Percentiles rank a stretch among this genome's conserved stretches.
These are phyloP conservation scores for Megalopta genalis DNA, from an alignment of 1,140 invertebrate genomes.

Conservation along the genomic window DNA sequence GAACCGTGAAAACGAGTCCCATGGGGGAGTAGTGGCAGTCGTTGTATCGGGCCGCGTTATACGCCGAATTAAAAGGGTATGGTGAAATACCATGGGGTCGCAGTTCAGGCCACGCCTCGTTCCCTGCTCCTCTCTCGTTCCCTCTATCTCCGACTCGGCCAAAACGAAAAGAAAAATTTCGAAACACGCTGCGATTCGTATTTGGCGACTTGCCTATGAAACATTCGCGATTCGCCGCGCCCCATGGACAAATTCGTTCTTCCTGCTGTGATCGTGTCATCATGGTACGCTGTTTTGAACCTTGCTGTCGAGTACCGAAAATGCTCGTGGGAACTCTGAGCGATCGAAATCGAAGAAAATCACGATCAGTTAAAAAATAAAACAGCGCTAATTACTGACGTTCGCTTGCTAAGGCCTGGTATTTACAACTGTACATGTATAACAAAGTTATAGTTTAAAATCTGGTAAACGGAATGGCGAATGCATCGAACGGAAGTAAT, in stretches of 20 bases:
- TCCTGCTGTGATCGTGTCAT: too few species aligned
- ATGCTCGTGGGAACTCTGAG: too few species aligned
- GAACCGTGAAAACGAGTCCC: slow-evolving; percentile 45
- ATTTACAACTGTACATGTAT: too few species aligned
- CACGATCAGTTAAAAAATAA: too few species aligned
- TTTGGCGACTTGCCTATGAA: not conserved
- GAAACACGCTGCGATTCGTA: slow-evolving; percentile 14
- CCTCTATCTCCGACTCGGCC: slow-evolving; percentile 16
- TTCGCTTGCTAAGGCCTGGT: too few species aligned
- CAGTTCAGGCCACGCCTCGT: slow-evolving; percentile 58
- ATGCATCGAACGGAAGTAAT: too few species aligned
- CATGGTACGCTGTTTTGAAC: not conserved
- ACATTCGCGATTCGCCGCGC: not conserved
- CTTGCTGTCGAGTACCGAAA: too few species aligned
- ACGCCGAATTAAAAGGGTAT: slow-evolving; percentile 61
- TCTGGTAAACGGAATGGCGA: too few species aligned
- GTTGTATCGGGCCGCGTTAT: slow-evolving; percentile 62
- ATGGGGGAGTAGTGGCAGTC: slow-evolving; percentile 44
- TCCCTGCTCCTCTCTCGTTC: slow-evolving; percentile 48
- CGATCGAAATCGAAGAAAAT: too few species aligned
- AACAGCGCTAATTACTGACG: too few species aligned
- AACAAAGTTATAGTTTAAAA: too few species aligned
- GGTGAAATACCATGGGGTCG: slow-evolving; percentile 60
- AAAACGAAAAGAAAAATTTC: slow-evolving; percentile 7
- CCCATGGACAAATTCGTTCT: not conserved